Evolutionary conservation across 2,888 invertebrate genomes (phyloP).

Genomic region (Palloptera scutellata): DNA sequence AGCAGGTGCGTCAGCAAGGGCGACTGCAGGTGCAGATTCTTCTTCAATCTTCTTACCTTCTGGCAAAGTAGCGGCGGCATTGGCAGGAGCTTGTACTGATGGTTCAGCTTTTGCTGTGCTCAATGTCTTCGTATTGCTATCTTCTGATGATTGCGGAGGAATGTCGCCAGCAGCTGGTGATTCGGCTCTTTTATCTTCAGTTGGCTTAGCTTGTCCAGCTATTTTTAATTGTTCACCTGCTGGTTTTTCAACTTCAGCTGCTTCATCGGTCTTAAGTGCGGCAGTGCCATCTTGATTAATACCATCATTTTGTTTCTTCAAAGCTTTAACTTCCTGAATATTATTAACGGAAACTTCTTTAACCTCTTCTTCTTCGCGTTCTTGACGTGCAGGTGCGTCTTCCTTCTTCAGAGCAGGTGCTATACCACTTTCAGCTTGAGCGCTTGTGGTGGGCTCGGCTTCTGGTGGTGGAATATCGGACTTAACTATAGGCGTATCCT

Average conservation of each 20-base stretch:
- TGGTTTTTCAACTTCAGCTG: conserved; percentile 35
- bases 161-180: conserved; percentile 28
- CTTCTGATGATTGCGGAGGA: conserved; percentile 22
- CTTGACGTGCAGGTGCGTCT: conserved; percentile 44
- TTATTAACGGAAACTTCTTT: conserved; percentile 31
- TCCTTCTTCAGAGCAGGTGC: conserved; percentile 26
- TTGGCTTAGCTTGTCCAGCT: conserved; percentile 1
- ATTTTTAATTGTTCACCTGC: conserved; percentile 35
- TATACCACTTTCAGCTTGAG: conserved; percentile 31
- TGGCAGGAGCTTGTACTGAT: conserved; percentile 31
- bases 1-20: conserved; percentile 32
- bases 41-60: conserved; percentile 52
- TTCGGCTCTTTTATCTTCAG: conserved; percentile 1
- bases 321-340: conserved; percentile 32
- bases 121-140: conserved; percentile 20
- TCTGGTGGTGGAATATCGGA: conserved; percentile 24
- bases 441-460: conserved; percentile 22
- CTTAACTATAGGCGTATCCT: conserved; percentile 30
- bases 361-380: conserved; percentile 46
- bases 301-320: neutral
- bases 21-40: conserved; percentile 64
- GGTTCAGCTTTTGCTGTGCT: conserved; percentile 6
- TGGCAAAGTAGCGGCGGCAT: conserved; percentile 55
- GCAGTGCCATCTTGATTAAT: neutral
- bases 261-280: neutral